Evolutionary conservation across 92 coral and sea anemone species (phyloP), one percentile per base, ranked within the genome.

Genomic region (Anthopleura xanthogrammica): DNA sequence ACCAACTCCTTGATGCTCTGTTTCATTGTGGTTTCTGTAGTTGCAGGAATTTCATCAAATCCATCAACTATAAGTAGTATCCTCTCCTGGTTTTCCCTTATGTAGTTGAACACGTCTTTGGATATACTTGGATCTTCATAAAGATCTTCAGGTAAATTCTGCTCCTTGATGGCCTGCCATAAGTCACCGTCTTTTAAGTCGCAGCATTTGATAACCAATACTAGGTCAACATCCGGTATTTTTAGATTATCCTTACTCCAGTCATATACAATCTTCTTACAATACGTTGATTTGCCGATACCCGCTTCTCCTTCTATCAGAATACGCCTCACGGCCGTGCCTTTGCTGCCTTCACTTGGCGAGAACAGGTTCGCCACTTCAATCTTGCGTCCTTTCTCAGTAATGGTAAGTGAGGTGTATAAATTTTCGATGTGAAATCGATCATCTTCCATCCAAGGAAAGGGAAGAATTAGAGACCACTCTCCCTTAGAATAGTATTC

Each of bases 1-100:
- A 62, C 70, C 11, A 62, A 20, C 24, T n/a, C 36, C 70, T 20
- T 7, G 70, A 62, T 62, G 7, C 12, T 62, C 70, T 62, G 70
- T 62, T n/a, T 62, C 70, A 23, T 62, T 22, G 29, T 62, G 24
- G 10, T 3, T 5, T 62, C 36, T 62, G 70, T 8, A 62, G 70
- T 62, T n/a, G 70, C 24, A 62, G 70, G 70, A 23, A 62, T 62
- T 8, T 62, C 70, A 62, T 62, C 70, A 62, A 62, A 62, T n/a
- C 70, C 70, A 62, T 62, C 70, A 62, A 62, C 2, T 19, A 62
- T 62, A 4, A 62, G 70, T 14, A 62, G 20, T 62, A 62, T n/a
- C 12, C 1, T 62, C 3, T 19, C 10, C 29, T 62, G 70, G 29
- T 62, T 62, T 0, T 20, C 70, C 39, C 70, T 62, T 7, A 62